Conservation (phyloP, 2,797 vertebrate species). For the Phyllotis vaccarum region DNA sequence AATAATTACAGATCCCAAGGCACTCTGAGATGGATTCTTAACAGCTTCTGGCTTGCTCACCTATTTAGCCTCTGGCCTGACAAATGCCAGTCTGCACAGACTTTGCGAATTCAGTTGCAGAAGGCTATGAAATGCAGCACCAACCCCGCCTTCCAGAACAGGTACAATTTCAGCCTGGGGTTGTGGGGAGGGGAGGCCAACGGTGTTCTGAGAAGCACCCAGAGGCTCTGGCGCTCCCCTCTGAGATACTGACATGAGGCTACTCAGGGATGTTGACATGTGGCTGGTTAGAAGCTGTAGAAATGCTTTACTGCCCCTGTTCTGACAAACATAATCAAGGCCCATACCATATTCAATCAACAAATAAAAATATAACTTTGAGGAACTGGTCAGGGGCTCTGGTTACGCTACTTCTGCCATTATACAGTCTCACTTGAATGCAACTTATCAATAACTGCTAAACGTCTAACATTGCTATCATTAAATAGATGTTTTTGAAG, state of each 20-base stretch:
- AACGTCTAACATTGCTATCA: slow-evolving; percentile 8
- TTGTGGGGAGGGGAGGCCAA: no score
- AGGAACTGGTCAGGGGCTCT: not conserved
- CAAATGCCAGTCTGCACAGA: not conserved
- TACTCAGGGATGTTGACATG: not conserved
- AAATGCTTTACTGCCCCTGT: not conserved
- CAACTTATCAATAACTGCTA: slow-evolving; percentile 63
- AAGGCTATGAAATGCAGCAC: not conserved
- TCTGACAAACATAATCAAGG: not conserved
- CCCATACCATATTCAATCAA: not conserved
- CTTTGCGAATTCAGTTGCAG: not conserved
- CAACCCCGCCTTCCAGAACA: slow-evolving; percentile 22
- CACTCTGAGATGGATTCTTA: slow-evolving; percentile 25
- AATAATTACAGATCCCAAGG: slow-evolving; percentile 50
- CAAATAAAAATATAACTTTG: slow-evolving; percentile 49
- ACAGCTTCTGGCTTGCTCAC: slow-evolving; percentile 18
- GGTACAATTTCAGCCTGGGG: not conserved
- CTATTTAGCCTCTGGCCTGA: not conserved
- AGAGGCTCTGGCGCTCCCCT: not conserved
- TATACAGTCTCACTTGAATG: slow-evolving; percentile 74
- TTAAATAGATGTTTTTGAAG: slow-evolving; percentile 22
- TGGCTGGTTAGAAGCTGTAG: not conserved
- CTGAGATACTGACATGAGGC: not conserved
- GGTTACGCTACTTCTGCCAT: slow-evolving; percentile 26
- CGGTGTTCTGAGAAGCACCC: not conserved